Percentiles rank a stretch among this genome's conserved stretches.
Evolutionary conservation across 2,797 vertebrate genomes (phyloP).

Genomic region (Anas bernieri): DNA sequence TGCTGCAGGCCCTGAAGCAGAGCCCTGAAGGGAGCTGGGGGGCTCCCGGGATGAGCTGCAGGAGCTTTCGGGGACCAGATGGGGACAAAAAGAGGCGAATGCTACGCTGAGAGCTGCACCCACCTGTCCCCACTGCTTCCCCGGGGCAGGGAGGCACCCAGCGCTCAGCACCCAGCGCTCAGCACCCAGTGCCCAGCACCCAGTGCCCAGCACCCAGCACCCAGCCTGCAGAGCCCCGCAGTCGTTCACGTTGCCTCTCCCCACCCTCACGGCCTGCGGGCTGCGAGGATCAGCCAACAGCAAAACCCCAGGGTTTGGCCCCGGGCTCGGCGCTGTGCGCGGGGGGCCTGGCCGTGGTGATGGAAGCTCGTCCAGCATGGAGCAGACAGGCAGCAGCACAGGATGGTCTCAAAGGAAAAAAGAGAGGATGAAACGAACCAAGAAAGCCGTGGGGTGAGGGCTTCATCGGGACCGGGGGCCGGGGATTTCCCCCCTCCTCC

Average conservation of each 20-base stretch:
- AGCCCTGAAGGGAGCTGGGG: not conserved
- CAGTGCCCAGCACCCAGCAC: no score
- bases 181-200: no score
- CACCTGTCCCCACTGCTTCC: not conserved
- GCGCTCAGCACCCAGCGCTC: no score
- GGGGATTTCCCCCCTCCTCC: not conserved
- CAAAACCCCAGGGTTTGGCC: not conserved
- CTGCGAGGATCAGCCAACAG: no score
- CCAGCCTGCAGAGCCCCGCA: no score
- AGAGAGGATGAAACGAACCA: not conserved
- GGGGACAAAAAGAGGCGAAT: rapidly evolving
- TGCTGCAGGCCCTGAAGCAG: not conserved
- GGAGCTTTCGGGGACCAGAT: not conserved
- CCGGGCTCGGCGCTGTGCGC: not conserved
- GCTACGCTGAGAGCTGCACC: rapidly evolving
- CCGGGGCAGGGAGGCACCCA: no score
- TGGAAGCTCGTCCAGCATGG: not conserved
- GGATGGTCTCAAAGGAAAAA: constrained; percentile 41
- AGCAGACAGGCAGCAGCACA: constrained; percentile 58
- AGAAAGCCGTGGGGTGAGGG: constrained; percentile 2
- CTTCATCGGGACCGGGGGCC: not conserved
- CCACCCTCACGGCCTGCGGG: not conserved
- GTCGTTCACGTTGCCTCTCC: not conserved
- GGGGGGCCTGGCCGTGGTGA: not conserved
- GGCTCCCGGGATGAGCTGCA: not conserved